Base-by-base conservation (phyloP, 2,113 vertebrate species). In the Anhinga anhinga region DNA sequence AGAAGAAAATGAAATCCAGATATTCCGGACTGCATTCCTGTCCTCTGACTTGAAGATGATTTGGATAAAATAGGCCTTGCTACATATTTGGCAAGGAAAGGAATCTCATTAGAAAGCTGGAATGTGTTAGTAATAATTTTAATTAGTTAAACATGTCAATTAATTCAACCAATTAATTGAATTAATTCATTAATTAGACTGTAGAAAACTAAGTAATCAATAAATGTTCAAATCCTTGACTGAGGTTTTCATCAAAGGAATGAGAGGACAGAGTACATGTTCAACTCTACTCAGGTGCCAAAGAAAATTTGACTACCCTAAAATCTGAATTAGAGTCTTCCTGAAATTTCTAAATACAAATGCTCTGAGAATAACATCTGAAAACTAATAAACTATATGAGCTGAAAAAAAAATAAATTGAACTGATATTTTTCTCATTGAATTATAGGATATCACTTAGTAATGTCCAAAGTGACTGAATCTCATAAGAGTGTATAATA, bases 191-290 rank as follows among this genome's bases (percentile, higher is more conserved):
- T 93, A 73, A 55, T 81, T 86, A 73, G 14, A 62, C 29, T 42
- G 23, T 34, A 83, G 59, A 90, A 97, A 95, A 70, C 8, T 30
- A 92, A 80, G n/a, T 45, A 74, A 93, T 93, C 85, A 67, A 92
- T 89, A 84, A 62, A 59, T 38, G 16, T 74, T 82, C 45, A 88
- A 81, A 90, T 71, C 18, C 55, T 82, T 80, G 38, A 78, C 22
- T 71, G 71, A 84, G 12, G 15, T 42, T 83, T 23, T 63, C 71
- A 40, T 72, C 76, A 90, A 88, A 92, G 22, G 42, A 92, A 83
- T 21, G 21, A 88, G 45, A 65, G 10, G 47, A 87, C 13, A 72
- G 32, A 77, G 22, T 45, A 77, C 17, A 55, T 78, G 32, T 59
- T 86, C 67, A 80, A 42, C 17, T 23, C 17, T 30, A 72, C 69